Evolutionary conservation across 2,797 vertebrate species (phyloP).

Genomic region (Sorex maritimensis): DNA sequence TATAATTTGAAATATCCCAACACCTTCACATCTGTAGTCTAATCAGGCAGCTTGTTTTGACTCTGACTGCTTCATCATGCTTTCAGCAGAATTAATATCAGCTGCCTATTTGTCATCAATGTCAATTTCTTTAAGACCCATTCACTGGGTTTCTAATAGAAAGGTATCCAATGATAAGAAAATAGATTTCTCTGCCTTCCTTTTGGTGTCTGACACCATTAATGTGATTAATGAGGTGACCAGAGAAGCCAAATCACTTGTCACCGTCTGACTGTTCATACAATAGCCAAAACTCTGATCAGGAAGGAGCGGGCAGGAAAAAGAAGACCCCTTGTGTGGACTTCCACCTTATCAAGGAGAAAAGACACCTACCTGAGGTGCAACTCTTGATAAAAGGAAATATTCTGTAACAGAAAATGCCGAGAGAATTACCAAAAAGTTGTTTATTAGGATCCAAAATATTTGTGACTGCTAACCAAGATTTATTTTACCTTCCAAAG

Average conservation of each 20-base stretch:
- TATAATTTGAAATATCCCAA: conserved; percentile 3
- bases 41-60: not conserved
- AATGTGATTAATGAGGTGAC: conserved; percentile 77
- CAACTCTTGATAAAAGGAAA: conserved; percentile 29
- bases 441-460: not conserved
- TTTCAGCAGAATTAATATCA: conserved; percentile 65
- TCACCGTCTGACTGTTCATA: conserved; percentile 14
- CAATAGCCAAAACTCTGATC: conserved; percentile 61
- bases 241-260: conserved; percentile 54
- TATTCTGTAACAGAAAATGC: not conserved
- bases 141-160: conserved; percentile 23
- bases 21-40: not conserved
- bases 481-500: conserved; percentile 54
- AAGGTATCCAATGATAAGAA: conserved; percentile 27
- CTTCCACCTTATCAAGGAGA: conserved; percentile 32
- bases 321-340: conserved; percentile 15
- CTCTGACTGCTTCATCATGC: conserved; percentile 13
- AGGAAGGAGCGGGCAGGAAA: not conserved
- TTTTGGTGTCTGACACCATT: conserved; percentile 65
- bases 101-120: not conserved
- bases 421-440: conserved; percentile 18
- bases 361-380: not conserved
- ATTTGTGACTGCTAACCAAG: conserved; percentile 13
- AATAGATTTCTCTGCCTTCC: conserved; percentile 65
- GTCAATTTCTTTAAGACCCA: conserved; percentile 42